Conservation (phyloP, 2,113 vertebrate genomes). For the Oxygymnocypris stewartii region DNA sequence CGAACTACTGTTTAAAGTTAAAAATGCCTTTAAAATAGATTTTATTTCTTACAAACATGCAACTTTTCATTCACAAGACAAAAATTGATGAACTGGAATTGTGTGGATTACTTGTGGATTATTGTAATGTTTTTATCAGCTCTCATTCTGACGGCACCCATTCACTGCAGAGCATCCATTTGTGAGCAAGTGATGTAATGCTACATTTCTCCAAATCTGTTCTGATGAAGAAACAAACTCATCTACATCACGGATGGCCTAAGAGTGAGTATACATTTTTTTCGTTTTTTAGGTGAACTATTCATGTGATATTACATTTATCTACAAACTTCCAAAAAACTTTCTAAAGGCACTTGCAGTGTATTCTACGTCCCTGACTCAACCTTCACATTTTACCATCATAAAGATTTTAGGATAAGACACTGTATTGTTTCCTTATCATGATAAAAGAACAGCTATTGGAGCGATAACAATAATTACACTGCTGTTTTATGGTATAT, state of each 20-base stretch:
- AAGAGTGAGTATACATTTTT: neutral
- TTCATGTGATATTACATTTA: neutral
- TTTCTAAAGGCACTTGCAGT: neutral
- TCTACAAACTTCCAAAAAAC: neutral
- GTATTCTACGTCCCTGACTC: neutral
- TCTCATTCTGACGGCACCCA: neutral
- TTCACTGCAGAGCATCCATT: neutral
- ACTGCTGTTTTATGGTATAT: conserved; percentile 11
- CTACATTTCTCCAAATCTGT: neutral
- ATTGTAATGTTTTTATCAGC: neutral
- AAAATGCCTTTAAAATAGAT: neutral
- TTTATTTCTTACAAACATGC: neutral
- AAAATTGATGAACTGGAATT: neutral
- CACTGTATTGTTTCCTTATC: conserved; percentile 17
- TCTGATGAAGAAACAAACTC: neutral
- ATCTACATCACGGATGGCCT: neutral
- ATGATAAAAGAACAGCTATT: neutral
- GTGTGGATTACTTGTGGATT: neutral
- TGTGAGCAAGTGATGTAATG: neutral
- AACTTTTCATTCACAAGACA: neutral
- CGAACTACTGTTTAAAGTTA: neutral
- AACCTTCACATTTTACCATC: conserved; percentile 17
- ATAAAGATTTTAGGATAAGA: conserved; percentile 15
- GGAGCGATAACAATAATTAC: conserved; percentile 23
- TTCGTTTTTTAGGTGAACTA: too few relatives aligned